Evolutionary conservation across 2,888 invertebrate species (phyloP).

Genomic region (Seladonia tumulorum): DNA sequence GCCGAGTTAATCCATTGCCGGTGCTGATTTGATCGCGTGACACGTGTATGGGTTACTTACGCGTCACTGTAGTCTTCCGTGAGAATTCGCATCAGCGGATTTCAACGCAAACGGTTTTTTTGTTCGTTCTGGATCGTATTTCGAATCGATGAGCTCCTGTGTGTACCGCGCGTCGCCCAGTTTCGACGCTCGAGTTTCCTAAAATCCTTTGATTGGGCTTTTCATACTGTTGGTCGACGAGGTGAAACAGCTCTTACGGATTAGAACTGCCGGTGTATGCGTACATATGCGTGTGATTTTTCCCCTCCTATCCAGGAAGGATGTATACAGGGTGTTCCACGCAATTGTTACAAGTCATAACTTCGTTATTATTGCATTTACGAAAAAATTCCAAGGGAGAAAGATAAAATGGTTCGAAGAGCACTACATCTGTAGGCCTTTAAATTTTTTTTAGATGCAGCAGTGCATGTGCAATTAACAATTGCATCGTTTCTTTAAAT

Average conservation of each 20-base stretch:
- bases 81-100: conserved; percentile 14
- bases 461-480: too few species aligned
- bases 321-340: too few species aligned
- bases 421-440: too few species aligned
- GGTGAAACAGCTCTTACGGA: conserved; percentile 3
- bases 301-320: neutral
- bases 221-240: neutral
- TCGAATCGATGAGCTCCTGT: neutral
- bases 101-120: neutral
- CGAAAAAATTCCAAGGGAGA: too few species aligned
- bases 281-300: neutral
- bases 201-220: conserved; percentile 12
- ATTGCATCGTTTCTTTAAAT: too few species aligned
- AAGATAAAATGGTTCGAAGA: too few species aligned
- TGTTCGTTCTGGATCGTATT: neutral
- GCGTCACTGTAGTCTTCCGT: conserved; percentile 6
- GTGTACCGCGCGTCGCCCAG: neutral
- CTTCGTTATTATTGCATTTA: too few species aligned
- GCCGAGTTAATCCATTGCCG: neutral
- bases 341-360: too few species aligned
- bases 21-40: conserved; percentile 3
- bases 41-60: conserved; percentile 15
- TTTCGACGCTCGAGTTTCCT: neutral
- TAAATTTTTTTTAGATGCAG: too few species aligned
- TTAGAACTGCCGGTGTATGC: neutral